Conservation (phyloP, 2,888 invertebrate species). For the Orgyia antiqua region DNA sequence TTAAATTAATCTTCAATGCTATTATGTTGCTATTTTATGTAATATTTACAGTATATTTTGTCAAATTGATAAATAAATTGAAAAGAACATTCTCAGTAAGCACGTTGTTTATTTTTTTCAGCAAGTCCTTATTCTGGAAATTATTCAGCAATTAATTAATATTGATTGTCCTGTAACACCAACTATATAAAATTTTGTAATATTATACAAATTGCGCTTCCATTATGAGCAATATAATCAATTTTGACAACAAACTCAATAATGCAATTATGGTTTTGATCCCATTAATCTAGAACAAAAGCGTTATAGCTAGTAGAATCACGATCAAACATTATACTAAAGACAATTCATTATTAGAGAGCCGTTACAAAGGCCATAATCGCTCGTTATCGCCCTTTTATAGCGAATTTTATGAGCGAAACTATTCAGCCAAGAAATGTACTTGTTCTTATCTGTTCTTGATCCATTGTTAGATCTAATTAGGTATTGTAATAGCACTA, state of each 20-base stretch:
- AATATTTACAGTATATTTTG: no score
- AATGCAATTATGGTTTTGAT: constrained; percentile 35
- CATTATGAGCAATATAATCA: background rate
- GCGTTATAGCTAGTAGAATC: constrained; percentile 45
- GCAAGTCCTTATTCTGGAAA: no score
- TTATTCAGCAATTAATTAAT: no score
- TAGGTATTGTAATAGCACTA: constrained; percentile 22
- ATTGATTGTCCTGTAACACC: no score
- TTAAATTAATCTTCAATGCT: no score
- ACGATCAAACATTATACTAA: constrained; percentile 67
- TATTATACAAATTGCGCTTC: no score
- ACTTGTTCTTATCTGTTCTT: constrained; percentile 54
- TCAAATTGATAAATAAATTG: no score
- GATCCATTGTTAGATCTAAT: constrained; percentile 58
- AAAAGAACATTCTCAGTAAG: no score
- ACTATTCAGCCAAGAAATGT: constrained; percentile 74
- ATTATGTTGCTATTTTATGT: no score
- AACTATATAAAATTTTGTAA: no score
- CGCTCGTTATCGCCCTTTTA: constrained; percentile 77
- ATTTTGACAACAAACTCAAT: constrained; percentile 13
- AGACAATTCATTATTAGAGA: constrained; percentile 78
- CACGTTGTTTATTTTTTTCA: no score
- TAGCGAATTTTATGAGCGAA: constrained; percentile 73
- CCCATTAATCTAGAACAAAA: constrained; percentile 48
- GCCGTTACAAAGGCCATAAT: constrained; percentile 70